Percentiles rank a stretch among this genome's conserved stretches.
Evolutionary conservation across 2,113 vertebrate species (phyloP).

Genomic region (Engystomops pustulosus): DNA sequence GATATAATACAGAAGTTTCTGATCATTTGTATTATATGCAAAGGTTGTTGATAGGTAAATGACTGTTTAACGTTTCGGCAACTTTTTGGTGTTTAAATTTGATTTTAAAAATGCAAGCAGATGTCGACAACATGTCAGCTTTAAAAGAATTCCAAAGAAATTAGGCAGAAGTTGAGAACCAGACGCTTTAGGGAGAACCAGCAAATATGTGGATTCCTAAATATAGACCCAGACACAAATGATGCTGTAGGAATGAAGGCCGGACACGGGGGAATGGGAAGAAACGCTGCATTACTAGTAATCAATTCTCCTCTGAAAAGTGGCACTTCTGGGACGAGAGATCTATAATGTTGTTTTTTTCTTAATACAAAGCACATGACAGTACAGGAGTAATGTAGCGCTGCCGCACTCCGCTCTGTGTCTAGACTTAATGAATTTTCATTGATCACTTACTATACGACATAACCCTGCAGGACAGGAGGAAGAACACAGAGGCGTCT

Average conservation of each 20-base stretch:
- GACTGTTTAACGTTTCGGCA: too few relatives aligned
- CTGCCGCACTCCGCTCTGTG: background rate
- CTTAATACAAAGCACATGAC: background rate
- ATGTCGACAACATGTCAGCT: background rate
- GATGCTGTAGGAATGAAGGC: background rate
- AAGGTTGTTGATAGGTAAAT: too few relatives aligned
- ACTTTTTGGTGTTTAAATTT: too few relatives aligned
- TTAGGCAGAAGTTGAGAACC: background rate
- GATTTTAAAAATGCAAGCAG: too few relatives aligned
- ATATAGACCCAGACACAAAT: constrained; percentile 11
- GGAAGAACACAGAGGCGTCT: background rate
- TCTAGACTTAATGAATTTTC: constrained; percentile 29
- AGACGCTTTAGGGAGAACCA: background rate
- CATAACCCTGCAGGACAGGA: background rate
- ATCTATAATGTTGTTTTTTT: constrained; percentile 4
- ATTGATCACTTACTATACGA: constrained; percentile 12
- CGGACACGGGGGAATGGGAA: background rate
- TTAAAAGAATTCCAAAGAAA: background rate
- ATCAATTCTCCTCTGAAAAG: constrained; percentile 1
- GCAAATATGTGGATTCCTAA: constrained; percentile 10
- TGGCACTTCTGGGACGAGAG: background rate
- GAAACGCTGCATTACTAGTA: background rate
- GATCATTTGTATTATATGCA: too few relatives aligned
- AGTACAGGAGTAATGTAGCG: background rate
- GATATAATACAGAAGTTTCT: too few relatives aligned